These are phyloP conservation scores for Apamea sordens DNA, from an alignment of 2,888 invertebrate species.

Conservation along the genomic window DNA sequence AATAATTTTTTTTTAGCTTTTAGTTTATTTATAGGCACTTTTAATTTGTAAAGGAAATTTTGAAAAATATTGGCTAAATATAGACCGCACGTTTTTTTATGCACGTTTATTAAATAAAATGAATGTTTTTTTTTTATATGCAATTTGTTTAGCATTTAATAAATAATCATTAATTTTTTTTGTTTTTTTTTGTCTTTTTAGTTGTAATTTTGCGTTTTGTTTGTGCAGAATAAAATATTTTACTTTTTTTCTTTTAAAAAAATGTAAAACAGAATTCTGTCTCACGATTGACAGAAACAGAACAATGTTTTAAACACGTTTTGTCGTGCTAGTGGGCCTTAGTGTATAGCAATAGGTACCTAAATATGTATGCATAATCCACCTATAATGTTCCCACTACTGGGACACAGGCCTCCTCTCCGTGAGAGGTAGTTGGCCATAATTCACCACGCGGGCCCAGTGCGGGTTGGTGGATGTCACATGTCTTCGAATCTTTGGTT, in stretches of 20 bases:
- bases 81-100: neutral
- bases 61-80: neutral
- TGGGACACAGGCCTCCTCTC: neutral
- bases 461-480: neutral
- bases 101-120: too few species aligned
- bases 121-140: too few species aligned
- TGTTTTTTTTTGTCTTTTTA: too few species aligned
- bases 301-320: neutral
- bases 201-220: too few species aligned
- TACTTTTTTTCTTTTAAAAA: too few species aligned
- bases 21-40: too few species aligned
- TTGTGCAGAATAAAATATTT: too few species aligned
- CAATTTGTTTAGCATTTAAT: too few species aligned
- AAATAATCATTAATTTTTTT: too few species aligned
- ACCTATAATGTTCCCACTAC: neutral
- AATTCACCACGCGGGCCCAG: neutral
- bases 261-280: neutral
- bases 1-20: neutral
- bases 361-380: neutral
- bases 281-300: neutral
- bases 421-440: neutral
- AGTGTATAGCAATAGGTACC: neutral
- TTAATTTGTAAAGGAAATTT: too few species aligned
- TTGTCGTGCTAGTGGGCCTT: neutral
- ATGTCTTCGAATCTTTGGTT: neutral